A percentile compares a stretch with the other conserved stretches of the same genome.
Conservation (phyloP, 1,140 invertebrate species). For the Ylistrum balloti region DNA sequence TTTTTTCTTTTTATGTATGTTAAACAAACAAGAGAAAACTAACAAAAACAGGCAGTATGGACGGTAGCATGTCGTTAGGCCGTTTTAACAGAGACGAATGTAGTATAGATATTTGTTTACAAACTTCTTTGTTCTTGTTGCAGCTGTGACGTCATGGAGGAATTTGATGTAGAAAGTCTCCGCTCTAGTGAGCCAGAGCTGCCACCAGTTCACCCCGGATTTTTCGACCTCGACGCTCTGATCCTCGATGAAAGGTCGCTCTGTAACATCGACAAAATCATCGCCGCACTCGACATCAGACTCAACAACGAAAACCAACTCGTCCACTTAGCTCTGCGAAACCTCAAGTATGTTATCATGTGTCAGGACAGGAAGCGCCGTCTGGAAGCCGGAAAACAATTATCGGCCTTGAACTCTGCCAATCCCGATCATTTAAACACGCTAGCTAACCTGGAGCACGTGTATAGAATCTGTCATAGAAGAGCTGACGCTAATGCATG, state of each 20-base stretch:
- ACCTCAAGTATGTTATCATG: slow-evolving; percentile 1
- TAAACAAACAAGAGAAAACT: no score
- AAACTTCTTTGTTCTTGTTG: background rate
- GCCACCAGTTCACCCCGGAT: background rate
- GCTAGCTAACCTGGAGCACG: background rate
- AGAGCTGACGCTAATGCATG: background rate
- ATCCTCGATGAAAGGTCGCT: background rate
- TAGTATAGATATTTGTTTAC: no score
- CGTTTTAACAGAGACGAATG: no score
- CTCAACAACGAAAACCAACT: background rate
- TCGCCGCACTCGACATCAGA: slow-evolving; percentile 9
- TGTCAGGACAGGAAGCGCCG: background rate
- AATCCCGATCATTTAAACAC: background rate
- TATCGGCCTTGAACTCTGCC: background rate
- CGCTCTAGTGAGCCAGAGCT: background rate
- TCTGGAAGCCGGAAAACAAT: background rate
- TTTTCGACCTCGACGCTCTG: slow-evolving; percentile 37
- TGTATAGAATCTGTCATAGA: background rate
- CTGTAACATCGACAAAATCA: background rate
- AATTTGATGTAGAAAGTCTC: background rate
- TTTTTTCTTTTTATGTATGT: no score
- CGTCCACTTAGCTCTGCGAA: background rate
- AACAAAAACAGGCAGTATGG: no score
- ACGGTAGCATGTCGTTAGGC: no score
- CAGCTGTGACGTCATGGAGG: background rate